Conservation (phyloP, 2,888 invertebrate species). For the Abrostola tripartita region DNA sequence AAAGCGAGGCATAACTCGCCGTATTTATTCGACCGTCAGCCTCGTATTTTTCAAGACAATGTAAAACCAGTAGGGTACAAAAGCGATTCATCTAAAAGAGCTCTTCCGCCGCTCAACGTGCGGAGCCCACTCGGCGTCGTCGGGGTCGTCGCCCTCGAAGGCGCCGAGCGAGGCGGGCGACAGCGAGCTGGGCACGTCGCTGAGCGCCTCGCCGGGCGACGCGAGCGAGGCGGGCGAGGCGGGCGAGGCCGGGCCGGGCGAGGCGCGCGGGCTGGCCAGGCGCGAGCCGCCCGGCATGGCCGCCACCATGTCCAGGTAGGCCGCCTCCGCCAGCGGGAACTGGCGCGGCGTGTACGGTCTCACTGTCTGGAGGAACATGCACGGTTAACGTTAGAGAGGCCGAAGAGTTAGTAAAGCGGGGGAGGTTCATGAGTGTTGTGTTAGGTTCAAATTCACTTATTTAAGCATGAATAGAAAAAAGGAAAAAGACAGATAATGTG, state of each 20-base stretch:
- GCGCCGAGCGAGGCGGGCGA: slow-evolving; percentile 71
- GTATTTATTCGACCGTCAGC: slow-evolving; percentile 7
- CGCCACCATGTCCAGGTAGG: slow-evolving; percentile 91
- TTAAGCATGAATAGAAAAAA: not conserved
- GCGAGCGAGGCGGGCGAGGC: slow-evolving; percentile 22
- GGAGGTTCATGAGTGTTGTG: slow-evolving; percentile 19
- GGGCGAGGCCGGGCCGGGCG: slow-evolving; percentile 25
- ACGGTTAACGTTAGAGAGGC: slow-evolving; percentile 50
- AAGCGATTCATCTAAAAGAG: slow-evolving; percentile 66
- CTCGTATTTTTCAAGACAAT: slow-evolving; percentile 11
- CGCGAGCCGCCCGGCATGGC: slow-evolving; percentile 91
- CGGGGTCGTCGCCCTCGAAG: slow-evolving; percentile 94
- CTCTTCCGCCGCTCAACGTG: slow-evolving; percentile 70
- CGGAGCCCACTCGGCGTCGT: slow-evolving; percentile 95
- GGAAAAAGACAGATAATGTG: not conserved
- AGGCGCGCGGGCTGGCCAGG: slow-evolving; percentile 54
- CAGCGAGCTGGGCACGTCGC: slow-evolving; percentile 64
- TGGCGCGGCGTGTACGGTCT: slow-evolving; percentile 92
- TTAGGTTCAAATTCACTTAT: not conserved
- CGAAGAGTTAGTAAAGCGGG: slow-evolving; percentile 41
- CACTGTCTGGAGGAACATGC: slow-evolving; percentile 84
- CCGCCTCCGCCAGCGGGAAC: slow-evolving; percentile 92
- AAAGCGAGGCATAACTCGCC: slow-evolving; percentile 15
- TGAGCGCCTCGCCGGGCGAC: slow-evolving; percentile 26
- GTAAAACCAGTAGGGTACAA: slow-evolving; percentile 7